Evolutionary conservation across 2,797 vertebrate species (phyloP).

Genomic region (Enteromius viviparus): DNA sequence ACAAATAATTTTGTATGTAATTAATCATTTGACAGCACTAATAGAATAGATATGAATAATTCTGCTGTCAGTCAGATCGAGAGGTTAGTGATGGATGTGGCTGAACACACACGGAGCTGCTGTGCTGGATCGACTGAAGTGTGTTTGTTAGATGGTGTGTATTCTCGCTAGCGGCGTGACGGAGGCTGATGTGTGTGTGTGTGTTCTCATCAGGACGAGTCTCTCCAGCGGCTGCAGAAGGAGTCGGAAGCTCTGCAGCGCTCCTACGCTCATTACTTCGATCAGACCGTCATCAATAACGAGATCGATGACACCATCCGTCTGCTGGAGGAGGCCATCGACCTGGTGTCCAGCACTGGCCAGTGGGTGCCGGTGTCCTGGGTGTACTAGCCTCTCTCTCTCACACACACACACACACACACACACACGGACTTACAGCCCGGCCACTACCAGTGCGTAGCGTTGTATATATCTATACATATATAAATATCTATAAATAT

Average conservation of each 20-base stretch:
- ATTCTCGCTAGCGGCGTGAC: neutral
- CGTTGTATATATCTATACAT: conserved; percentile 89
- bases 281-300: conserved; percentile 99
- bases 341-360: conserved; percentile 92
- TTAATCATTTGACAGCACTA: too few species aligned
- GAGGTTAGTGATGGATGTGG: neutral
- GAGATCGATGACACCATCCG: conserved; percentile 98
- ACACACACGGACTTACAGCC: conserved; percentile 39
- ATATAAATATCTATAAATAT: conserved; percentile 69
- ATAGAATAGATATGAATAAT: neutral
- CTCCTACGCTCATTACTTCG: conserved; percentile 98
- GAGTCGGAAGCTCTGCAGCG: conserved; percentile 96
- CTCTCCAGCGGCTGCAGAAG: conserved; percentile 97
- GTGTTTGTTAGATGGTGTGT: neutral
- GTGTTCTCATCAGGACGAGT: conserved; percentile 85
- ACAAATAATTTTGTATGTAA: too few species aligned
- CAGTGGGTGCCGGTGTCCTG: conserved; percentile 99
- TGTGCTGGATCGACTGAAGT: neutral
- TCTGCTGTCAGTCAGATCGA: neutral
- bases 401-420: conserved; percentile 69
- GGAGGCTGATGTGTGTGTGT: neutral
- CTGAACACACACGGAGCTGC: neutral
- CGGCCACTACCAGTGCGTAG: conserved; percentile 90
- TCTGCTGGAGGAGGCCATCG: conserved; percentile 96
- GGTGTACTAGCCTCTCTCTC: conserved; percentile 85